phyloP scores from a whole-genome alignment of 2,888 invertebrate species.

The Muschampia plurimacula region DNA sequence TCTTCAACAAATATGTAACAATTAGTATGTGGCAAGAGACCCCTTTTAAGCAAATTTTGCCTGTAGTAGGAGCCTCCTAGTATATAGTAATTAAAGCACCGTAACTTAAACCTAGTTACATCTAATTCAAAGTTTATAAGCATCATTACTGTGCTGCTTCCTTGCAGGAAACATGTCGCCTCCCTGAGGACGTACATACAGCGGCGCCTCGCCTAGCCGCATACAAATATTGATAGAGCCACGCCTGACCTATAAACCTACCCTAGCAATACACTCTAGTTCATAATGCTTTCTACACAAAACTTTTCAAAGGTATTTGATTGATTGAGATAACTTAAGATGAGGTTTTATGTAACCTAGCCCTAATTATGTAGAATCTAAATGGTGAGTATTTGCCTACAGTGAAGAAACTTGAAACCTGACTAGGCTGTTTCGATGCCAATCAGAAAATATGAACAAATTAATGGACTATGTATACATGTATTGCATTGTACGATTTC shows the following conservation, averaged over 20 bases:
- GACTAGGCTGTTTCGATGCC: background rate
- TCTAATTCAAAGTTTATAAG: slow-evolving; percentile 3
- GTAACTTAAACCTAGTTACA: background rate
- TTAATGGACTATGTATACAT: too few relatives aligned
- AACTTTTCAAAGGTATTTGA: background rate
- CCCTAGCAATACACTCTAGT: slow-evolving; percentile 4
- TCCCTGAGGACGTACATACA: slow-evolving; percentile 4
- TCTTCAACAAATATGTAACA: too few relatives aligned
- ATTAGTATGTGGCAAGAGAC: too few relatives aligned
- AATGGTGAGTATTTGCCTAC: too few relatives aligned
- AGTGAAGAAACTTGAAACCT: background rate
- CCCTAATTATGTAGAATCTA: too few relatives aligned
- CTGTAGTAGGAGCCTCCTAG: background rate
- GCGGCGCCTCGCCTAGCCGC: slow-evolving; percentile 14
- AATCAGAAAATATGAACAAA: too few relatives aligned
- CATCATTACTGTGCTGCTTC: background rate
- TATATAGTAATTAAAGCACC: background rate
- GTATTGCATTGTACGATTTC: too few relatives aligned
- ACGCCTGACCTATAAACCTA: slow-evolving; percentile 31
- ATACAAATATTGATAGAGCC: slow-evolving; percentile 27
- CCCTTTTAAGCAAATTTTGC: too few relatives aligned
- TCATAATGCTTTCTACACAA: background rate
- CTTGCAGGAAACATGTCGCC: background rate
- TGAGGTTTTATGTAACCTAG: too few relatives aligned
- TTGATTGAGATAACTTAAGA: too few relatives aligned